phyloP scores from a whole-genome alignment of 2,797 vertebrate species.

The Spheniscus humboldti region DNA sequence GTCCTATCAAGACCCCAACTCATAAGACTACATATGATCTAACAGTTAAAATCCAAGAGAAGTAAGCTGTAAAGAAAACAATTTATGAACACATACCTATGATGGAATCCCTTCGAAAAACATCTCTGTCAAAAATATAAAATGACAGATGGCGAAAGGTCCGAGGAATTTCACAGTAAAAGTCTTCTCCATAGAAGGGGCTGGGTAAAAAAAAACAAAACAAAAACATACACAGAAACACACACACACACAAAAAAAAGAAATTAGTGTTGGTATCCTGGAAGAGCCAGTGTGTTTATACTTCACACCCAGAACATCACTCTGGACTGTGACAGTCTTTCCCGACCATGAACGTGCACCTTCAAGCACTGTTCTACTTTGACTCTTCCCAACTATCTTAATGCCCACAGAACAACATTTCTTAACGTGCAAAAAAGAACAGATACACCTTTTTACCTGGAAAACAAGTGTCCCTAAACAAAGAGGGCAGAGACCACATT shows the following conservation, averaged over 20 bases:
- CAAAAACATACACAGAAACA: constrained; percentile 15
- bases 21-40: rapidly evolving
- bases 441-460: neutral
- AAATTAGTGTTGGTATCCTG: constrained; percentile 5
- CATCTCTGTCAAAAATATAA: constrained; percentile 98
- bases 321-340: neutral
- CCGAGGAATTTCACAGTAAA: constrained; percentile 98
- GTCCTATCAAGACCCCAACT: neutral
- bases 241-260: neutral
- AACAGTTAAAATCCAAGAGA: neutral
- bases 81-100: constrained; percentile 84
- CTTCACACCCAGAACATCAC: neutral
- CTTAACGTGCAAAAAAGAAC: neutral
- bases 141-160: constrained; percentile 97
- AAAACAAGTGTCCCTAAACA: neutral
- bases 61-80: neutral
- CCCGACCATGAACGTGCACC: neutral
- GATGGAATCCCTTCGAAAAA: constrained; percentile 98
- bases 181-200: constrained; percentile 98
- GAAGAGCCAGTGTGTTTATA: neutral
- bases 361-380: neutral
- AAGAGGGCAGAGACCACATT: neutral
- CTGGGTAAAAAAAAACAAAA: constrained; percentile 69
- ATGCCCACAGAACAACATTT: neutral
- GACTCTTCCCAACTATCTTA: neutral